Percentiles rank a stretch among this genome's conserved stretches.
Evolutionary conservation across 2,888 invertebrate species (phyloP).

Genomic region (Agrochola macilenta): DNA sequence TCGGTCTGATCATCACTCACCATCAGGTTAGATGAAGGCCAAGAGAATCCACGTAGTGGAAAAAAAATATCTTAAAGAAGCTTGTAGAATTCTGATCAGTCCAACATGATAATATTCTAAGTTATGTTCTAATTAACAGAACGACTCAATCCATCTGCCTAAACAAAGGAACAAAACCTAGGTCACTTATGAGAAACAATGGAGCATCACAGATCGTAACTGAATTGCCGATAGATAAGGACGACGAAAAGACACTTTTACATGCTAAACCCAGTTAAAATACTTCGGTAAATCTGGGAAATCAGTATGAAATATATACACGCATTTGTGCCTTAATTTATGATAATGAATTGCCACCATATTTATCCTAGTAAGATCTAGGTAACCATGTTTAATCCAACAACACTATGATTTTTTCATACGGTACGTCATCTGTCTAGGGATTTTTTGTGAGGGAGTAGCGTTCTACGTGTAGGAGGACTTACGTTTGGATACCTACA

Average conservation of each 20-base stretch:
- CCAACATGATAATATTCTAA: background rate
- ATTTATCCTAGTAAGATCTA: too few species aligned
- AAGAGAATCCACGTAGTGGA: too few species aligned
- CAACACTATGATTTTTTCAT: too few species aligned
- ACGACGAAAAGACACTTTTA: slow-evolving; percentile 12
- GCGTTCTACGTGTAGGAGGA: too few species aligned
- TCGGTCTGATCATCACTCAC: too few species aligned
- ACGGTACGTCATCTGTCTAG: too few species aligned
- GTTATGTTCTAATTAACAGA: slow-evolving; percentile 30
- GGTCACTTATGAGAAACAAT: slow-evolving; percentile 29
- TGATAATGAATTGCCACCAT: background rate
- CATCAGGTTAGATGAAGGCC: too few species aligned
- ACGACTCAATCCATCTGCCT: slow-evolving; percentile 32
- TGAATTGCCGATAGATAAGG: slow-evolving; percentile 20
- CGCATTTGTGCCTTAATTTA: background rate
- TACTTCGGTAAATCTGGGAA: background rate
- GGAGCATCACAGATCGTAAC: slow-evolving; percentile 24
- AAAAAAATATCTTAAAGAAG: background rate
- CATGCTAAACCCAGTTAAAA: background rate
- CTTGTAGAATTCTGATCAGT: background rate
- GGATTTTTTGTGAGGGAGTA: too few species aligned
- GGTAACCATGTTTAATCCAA: too few species aligned
- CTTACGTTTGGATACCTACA: too few species aligned
- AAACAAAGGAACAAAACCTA: slow-evolving; percentile 44
- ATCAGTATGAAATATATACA: background rate